phyloP scores from a whole-genome alignment of 2,113 vertebrate species.

The Campylorhamphus procurvoides region DNA sequence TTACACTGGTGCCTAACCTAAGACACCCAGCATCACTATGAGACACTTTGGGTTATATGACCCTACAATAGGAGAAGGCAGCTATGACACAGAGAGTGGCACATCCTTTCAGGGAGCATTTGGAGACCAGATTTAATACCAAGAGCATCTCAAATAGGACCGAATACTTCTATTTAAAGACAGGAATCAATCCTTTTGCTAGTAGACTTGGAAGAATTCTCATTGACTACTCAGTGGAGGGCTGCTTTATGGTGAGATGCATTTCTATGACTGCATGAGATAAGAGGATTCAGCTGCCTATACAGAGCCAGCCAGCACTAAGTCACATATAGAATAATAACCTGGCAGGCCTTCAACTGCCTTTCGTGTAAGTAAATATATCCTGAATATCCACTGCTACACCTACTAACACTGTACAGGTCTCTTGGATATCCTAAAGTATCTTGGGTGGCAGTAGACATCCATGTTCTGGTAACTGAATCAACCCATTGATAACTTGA shows the following conservation, averaged over 20 bases:
- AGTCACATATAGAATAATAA: neutral
- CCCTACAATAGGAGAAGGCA: neutral
- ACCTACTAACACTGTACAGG: neutral
- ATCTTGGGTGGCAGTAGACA: neutral
- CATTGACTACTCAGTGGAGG: neutral
- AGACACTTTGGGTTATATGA: neutral
- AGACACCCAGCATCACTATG: neutral
- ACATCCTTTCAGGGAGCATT: neutral
- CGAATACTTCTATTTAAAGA: neutral
- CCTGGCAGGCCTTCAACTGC: neutral
- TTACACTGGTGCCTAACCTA: neutral
- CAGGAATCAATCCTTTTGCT: neutral
- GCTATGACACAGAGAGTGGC: neutral
- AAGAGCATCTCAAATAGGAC: neutral
- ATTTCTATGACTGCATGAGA: neutral
- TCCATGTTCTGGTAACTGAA: neutral
- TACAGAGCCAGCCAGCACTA: neutral
- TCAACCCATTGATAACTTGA: neutral
- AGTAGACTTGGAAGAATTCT: neutral
- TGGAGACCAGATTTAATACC: neutral
- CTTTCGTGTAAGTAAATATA: neutral
- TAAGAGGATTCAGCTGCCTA: neutral
- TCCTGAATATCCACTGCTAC: neutral
- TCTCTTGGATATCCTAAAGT: neutral
- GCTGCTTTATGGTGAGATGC: neutral